Base-by-base conservation (phyloP, 2,113 vertebrate genomes). In the Xiphophorus hellerii region DNA sequence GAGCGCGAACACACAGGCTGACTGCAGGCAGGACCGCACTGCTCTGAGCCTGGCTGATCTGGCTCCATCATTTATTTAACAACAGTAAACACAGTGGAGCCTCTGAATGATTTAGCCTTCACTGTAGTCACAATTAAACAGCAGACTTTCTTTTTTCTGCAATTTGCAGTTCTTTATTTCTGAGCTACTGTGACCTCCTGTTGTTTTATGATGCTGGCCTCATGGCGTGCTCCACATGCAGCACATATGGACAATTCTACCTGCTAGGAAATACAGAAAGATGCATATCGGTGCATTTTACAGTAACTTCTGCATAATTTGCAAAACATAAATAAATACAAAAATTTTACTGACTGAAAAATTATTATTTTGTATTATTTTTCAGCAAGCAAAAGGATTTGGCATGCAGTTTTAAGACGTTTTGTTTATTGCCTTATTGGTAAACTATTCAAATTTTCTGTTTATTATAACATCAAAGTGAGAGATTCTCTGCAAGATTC, bases 11-110 rank as follows among this genome's bases (percentile, higher is more conserved):
- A 74, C 61, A 22, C 37, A 77, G 78, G 73, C 75, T 61, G 72
- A 70, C 84, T 82, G 75, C 81, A 80, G 82, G 66, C 76, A n/a
- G 37, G 78, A 15, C 78, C 51, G 66, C 65, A 2, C 61, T 61
- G 71, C 81, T 84, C 79, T 48, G 61, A 77, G 76, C 60, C 25
- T 0, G 20, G 3, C 28, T 82, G 69, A 87, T 81, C 81, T 75
- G 69, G 62, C 62, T 63, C 79, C 70, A 87, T 90, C 83, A 81
- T 89, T 87, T 87, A 87, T 90, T 89, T 37, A 90, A 77, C 79
- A 73, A 87, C 69, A 29, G 79, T 81, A 83, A 84, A 87, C 80
- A 87, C 68, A 77, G 66, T 73, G 10, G 69, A 72, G 54, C 54
- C 48, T 63, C 69, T 81, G 74, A 82, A 81, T 74, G 84, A 85